These are phyloP conservation scores for Metalampra italica DNA, from an alignment of 2,888 invertebrate genomes.

Conservation along the genomic window DNA sequence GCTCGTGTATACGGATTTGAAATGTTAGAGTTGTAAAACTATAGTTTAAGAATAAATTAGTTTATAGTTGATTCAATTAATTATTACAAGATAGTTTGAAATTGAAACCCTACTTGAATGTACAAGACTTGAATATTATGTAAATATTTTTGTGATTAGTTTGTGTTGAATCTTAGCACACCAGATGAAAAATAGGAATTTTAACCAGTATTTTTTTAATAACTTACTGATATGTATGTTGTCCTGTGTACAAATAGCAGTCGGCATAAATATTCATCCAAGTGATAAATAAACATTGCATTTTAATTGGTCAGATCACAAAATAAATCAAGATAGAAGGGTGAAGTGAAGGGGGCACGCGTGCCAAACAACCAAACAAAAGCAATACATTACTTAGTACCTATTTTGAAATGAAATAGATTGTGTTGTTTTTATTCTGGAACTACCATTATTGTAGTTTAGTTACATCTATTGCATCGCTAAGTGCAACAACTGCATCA, in stretches of 20 bases:
- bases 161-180: conserved; percentile 25
- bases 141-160: background rate
- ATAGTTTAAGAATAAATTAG: conserved; percentile 26
- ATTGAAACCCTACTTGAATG: background rate
- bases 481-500: too few relatives aligned
- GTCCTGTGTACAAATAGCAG: conserved; percentile 68
- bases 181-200: conserved; percentile 57
- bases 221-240: conserved; percentile 35
- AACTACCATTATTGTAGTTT: too few relatives aligned
- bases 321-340: too few relatives aligned
- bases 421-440: too few relatives aligned
- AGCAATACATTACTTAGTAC: too few relatives aligned
- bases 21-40: conserved; percentile 31
- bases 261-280: conserved; percentile 44
- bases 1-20: conserved; percentile 33
- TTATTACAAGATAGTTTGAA: background rate
- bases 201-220: conserved; percentile 27
- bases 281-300: conserved; percentile 66
- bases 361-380: too few relatives aligned
- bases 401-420: too few relatives aligned
- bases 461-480: too few relatives aligned
- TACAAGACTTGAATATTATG: background rate
- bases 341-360: too few relatives aligned
- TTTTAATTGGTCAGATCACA: conserved; percentile 67
- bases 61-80: background rate